A percentile compares a stretch with the other conserved stretches of the same genome.
phyloP scores from a whole-genome alignment of 2,113 vertebrate species.

The Syngnathus floridae region DNA sequence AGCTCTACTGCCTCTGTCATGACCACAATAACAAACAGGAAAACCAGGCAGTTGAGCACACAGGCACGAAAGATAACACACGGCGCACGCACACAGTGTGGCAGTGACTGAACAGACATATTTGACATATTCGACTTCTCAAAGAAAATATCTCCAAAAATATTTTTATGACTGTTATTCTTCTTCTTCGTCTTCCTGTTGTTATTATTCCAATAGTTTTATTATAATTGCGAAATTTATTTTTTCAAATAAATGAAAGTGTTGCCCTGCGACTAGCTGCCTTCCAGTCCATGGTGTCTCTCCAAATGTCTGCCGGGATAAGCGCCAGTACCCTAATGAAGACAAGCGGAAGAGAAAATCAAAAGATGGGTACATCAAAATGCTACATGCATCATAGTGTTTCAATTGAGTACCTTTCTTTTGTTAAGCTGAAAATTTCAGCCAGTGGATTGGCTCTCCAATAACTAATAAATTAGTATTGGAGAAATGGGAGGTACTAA shows the following conservation, averaged over 20 bases:
- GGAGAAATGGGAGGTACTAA: background rate
- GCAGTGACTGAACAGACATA: background rate
- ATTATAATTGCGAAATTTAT: background rate
- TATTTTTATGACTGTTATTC: background rate
- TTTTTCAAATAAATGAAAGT: background rate
- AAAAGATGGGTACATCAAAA: background rate
- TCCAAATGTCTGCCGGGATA: background rate
- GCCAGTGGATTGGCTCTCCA: background rate
- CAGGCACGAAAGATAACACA: background rate
- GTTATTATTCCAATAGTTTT: background rate
- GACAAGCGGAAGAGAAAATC: background rate
- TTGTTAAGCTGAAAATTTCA: background rate
- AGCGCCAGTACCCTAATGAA: background rate
- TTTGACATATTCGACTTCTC: background rate
- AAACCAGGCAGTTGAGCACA: slow-evolving; percentile 31
- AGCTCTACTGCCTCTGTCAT: slow-evolving; percentile 35
- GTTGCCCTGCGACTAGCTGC: background rate
- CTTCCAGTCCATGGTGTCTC: background rate
- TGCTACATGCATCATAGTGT: background rate
- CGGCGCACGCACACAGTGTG: background rate
- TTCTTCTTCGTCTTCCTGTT: background rate
- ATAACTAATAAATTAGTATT: background rate
- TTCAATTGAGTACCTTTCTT: background rate
- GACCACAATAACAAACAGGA: slow-evolving; percentile 56
- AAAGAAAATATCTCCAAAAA: background rate